These are phyloP conservation scores for Synergus laeviventris DNA, from an alignment of 2,888 invertebrate genomes.

Conservation along the genomic window DNA sequence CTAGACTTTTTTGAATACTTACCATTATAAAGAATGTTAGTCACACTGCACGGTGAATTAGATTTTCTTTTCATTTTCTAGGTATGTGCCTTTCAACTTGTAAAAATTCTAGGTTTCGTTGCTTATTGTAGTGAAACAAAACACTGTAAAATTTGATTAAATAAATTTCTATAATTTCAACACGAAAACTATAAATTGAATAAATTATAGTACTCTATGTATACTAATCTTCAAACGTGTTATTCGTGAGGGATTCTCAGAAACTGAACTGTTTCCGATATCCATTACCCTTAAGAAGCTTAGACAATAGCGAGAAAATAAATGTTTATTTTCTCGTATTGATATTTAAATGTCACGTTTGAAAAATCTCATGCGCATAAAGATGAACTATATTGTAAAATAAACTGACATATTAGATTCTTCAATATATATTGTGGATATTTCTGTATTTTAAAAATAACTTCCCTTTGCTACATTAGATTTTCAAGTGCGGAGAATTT, in stretches of 20 bases:
- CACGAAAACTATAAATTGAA: neutral
- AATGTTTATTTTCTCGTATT: conserved; percentile 1
- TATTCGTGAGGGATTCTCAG: neutral
- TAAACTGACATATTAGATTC: neutral
- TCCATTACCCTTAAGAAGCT: conserved; percentile 3
- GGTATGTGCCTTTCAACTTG: neutral
- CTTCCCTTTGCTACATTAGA: no score
- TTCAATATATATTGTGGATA: no score
- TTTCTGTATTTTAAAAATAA: no score
- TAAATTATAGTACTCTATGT: neutral
- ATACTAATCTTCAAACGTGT: neutral
- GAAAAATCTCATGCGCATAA: conserved; percentile 8
- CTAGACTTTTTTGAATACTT: neutral
- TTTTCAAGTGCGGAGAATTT: no score
- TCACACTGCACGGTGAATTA: neutral
- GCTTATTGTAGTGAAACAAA: neutral
- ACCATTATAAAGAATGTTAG: neutral
- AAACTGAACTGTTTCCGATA: conserved; percentile 13
- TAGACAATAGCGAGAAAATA: conserved; percentile 3
- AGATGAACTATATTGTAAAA: neutral
- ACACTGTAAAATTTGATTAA: neutral
- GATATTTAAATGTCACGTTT: conserved; percentile 33
- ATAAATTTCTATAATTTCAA: neutral
- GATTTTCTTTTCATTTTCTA: neutral
- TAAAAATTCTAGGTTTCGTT: neutral